Evolutionary conservation across 2,888 invertebrate species (phyloP).

Genomic region (Netelia fuscicornis): DNA sequence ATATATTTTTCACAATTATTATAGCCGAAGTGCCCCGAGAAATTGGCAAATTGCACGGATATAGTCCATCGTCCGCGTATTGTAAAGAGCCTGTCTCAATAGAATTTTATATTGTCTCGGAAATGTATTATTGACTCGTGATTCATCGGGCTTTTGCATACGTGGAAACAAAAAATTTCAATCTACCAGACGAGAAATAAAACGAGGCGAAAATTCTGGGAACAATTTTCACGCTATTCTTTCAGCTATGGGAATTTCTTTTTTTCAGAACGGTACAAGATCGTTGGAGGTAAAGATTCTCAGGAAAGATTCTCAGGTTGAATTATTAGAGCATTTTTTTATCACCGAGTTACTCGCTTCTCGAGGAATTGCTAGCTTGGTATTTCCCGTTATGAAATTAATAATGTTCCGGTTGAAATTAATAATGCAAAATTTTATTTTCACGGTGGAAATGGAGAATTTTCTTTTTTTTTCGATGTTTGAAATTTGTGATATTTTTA

Average conservation of each 20-base stretch:
- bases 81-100: conserved; percentile 15
- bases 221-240: too few species aligned
- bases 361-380: conserved; percentile 9
- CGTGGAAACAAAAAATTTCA: too few species aligned
- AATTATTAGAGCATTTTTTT: background rate
- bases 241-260: too few species aligned
- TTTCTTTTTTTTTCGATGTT: conserved; percentile 3
- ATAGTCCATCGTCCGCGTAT: conserved; percentile 44
- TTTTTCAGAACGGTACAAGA: background rate
- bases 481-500: conserved; percentile 2
- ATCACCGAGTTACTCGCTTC: conserved; percentile 19
- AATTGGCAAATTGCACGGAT: conserved; percentile 81
- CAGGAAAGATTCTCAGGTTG: background rate
- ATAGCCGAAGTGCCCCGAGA: conserved; percentile 78
- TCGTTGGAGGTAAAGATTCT: background rate
- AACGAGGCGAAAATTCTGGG: too few species aligned
- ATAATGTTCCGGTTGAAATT: conserved; percentile 8
- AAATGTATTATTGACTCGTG: background rate
- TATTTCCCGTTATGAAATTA: conserved; percentile 1
- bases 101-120: background rate
- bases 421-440: background rate
- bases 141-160: too few species aligned
- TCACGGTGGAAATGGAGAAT: too few species aligned
- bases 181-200: too few species aligned
- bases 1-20: conserved; percentile 79